These are phyloP conservation scores for Panzeria rudis DNA, from an alignment of 2,888 invertebrate species.

Conservation along the genomic window DNA sequence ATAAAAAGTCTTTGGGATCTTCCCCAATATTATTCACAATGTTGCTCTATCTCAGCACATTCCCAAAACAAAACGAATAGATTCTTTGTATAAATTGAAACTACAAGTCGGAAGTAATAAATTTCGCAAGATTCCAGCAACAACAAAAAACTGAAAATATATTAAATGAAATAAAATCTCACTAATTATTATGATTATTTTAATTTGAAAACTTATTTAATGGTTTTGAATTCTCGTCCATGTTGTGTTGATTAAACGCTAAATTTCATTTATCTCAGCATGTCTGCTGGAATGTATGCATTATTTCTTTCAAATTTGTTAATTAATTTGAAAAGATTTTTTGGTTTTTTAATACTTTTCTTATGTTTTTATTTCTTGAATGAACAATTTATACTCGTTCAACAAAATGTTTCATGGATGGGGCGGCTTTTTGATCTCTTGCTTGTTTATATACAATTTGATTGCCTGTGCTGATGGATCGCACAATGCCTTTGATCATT, in stretches of 20 bases:
- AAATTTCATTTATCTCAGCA: slow-evolving; percentile 71
- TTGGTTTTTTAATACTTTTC: slow-evolving; percentile 21
- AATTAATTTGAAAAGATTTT: slow-evolving; percentile 70
- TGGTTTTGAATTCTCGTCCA: slow-evolving; percentile 41
- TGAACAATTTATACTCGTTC: slow-evolving; percentile 65
- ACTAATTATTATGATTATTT: slow-evolving; percentile 70
- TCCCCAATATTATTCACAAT: background rate
- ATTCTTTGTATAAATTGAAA: slow-evolving; percentile 9
- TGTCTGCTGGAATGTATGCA: slow-evolving; percentile 64
- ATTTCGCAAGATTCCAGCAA: slow-evolving; percentile 37
- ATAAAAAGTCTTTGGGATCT: too few relatives aligned
- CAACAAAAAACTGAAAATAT: slow-evolving; percentile 18
- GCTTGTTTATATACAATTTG: slow-evolving; percentile 84
- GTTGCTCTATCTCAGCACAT: background rate
- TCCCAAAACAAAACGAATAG: background rate
- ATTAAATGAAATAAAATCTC: slow-evolving; percentile 58
- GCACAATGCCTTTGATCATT: slow-evolving; percentile 78
- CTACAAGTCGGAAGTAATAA: slow-evolving; percentile 70
- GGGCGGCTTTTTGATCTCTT: slow-evolving; percentile 81
- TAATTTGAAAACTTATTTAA: slow-evolving; percentile 50
- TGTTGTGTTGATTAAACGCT: slow-evolving; percentile 70
- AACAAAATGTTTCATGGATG: slow-evolving; percentile 54
- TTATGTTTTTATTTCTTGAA: slow-evolving; percentile 47
- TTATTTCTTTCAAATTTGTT: slow-evolving; percentile 73
- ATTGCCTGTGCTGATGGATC: slow-evolving; percentile 83